Evolutionary conservation across 2,797 vertebrate species (phyloP), one percentile per base, ranked within the genome.

Genomic region (Tangara arthus): DNA sequence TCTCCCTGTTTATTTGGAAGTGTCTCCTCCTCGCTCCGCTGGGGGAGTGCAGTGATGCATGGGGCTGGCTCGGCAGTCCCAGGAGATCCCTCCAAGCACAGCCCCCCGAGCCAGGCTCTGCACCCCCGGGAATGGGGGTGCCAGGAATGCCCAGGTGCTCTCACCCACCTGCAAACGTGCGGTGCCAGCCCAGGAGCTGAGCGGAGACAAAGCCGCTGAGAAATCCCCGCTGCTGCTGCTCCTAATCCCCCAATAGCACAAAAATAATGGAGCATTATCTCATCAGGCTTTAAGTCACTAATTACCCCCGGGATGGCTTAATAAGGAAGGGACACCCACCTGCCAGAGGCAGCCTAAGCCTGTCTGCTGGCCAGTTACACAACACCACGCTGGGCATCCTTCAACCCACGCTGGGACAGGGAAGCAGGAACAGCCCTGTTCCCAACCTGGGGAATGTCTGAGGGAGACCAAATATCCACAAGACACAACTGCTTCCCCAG

Each of bases 181-280:
- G 19, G 2, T 30, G 50, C 7, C 70, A 46, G 59, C 75, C 77
- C 44, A 28, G 61, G 60, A 60, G 39, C 73, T 39, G 46, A 93
- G 77, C 49, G 4, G n/a, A 59, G 85, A 89, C 90, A 93, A 97
- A 95, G 90, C 92, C 52, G 39, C 61, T n/a, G 87, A 95, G 89
- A 96, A 96, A 96, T 94, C 96, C 96, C 95, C 86, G 15, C 90
- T 72, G 91, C 92, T 69, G 28, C 91, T 69, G 91, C 93, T 69
- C 82, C 92, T 96, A 97, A 97, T 97, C 96, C 96, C 76, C 72
- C 92, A 56, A 82, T 1, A 86, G 92, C 86, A 93, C 94, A 41
- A 93, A 96, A 95, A 94, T 94, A 96, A 95, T 72, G 77, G 87
- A 83, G 77, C 59, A 21, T 96, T 94, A 96, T 91, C 95, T 95